These are phyloP conservation scores for Parthenolecanium corni DNA, from an alignment of 2,888 invertebrate genomes.

Conservation along the genomic window DNA sequence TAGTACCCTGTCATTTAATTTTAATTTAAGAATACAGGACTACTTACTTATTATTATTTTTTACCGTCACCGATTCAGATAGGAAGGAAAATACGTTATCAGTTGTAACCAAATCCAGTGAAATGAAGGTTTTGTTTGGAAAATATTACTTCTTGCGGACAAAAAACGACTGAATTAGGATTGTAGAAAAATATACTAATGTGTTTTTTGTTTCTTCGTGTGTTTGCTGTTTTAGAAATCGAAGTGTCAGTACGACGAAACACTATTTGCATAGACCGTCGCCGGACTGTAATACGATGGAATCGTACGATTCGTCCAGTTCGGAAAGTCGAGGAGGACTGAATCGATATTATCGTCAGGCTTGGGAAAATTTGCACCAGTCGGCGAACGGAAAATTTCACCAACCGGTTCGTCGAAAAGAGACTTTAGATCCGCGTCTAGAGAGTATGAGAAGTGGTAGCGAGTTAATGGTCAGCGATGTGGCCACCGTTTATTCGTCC, in stretches of 20 bases:
- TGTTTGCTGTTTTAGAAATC: constrained; percentile 46
- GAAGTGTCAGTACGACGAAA: constrained; percentile 52
- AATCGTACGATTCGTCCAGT: constrained; percentile 76
- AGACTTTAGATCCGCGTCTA: constrained; percentile 50
- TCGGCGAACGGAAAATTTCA: constrained; percentile 52
- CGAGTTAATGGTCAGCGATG: constrained; percentile 61
- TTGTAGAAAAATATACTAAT: background rate
- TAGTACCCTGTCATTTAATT: no score
- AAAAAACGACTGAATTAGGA: no score
- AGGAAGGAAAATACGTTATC: no score
- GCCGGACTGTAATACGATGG: constrained; percentile 81
- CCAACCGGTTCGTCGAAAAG: constrained; percentile 48
- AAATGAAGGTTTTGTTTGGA: background rate
- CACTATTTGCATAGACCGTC: constrained; percentile 80
- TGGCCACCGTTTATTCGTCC: constrained; percentile 41
- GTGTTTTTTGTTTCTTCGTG: no score
- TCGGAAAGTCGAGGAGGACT: constrained; percentile 71
- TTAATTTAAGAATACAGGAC: no score
- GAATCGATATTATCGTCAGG: constrained; percentile 78
- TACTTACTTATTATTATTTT: no score
- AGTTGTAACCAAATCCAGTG: no score
- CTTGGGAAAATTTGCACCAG: constrained; percentile 86
- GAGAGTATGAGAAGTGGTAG: constrained; percentile 57
- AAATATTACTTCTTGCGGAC: background rate
- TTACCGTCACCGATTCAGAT: no score